A percentile compares a stretch with the other conserved stretches of the same genome.
Evolutionary conservation across 2,888 invertebrate species (phyloP).

Genomic region (Hedya salicella): DNA sequence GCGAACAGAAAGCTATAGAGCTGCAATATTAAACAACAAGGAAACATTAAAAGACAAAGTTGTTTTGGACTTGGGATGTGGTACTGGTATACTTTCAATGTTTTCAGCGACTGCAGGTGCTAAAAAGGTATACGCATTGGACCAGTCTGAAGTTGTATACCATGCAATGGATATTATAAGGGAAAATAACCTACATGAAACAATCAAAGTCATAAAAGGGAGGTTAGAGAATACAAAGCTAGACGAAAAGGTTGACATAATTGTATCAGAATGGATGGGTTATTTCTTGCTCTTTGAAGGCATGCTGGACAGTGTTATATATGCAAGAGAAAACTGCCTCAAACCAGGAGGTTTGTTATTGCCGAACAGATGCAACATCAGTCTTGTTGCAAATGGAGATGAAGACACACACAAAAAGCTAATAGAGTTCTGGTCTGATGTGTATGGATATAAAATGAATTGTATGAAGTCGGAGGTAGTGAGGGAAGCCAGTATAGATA

Average conservation of each 20-base stretch:
- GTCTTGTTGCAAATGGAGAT: constrained; percentile 92
- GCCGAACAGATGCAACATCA: constrained; percentile 94
- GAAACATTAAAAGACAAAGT: constrained; percentile 89
- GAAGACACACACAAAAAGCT: constrained; percentile 88
- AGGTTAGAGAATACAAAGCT: constrained; percentile 93
- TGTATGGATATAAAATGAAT: constrained; percentile 97
- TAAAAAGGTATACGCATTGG: constrained; percentile 94
- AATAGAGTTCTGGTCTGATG: constrained; percentile 95
- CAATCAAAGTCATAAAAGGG: constrained; percentile 92
- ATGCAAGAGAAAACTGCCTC: constrained; percentile 93
- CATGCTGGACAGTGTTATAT: constrained; percentile 97
- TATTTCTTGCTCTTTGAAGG: constrained; percentile 98
- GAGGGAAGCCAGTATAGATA: constrained; percentile 87
- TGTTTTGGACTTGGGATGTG: constrained; percentile 98
- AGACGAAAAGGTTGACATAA: constrained; percentile 94
- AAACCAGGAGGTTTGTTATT: constrained; percentile 90
- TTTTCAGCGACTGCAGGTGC: constrained; percentile 98
- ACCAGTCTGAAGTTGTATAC: constrained; percentile 97
- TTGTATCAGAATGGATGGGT: constrained; percentile 99
- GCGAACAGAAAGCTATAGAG: constrained; percentile 93
- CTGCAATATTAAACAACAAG: constrained; percentile 91
- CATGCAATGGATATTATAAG: constrained; percentile 98
- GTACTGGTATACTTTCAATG: constrained; percentile 99
- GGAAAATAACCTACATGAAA: constrained; percentile 90
- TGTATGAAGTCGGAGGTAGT: constrained; percentile 94